Conservation (phyloP, 2,113 vertebrate genomes). For the Pyxicephalus adspersus region DNA sequence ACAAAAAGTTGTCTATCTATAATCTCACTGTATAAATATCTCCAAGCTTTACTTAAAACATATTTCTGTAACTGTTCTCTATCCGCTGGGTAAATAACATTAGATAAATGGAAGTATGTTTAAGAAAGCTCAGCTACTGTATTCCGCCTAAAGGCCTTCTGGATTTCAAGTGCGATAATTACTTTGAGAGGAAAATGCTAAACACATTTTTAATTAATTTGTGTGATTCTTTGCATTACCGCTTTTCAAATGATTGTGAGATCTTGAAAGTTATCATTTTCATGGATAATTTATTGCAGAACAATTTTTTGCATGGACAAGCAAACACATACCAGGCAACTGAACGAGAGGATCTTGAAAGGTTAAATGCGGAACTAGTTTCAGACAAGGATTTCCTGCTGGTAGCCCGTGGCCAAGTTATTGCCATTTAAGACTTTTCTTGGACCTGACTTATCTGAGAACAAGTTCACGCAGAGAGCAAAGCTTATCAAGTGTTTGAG, state of each 20-base stretch:
- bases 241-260: conserved; percentile 8
- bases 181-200: conserved; percentile 36
- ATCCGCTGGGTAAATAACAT: conserved; percentile 1
- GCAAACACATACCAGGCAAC: neutral
- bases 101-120: neutral
- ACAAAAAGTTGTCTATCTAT: too few relatives aligned
- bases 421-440: too few relatives aligned
- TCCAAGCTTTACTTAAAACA: too few relatives aligned
- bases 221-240: neutral
- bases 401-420: too few relatives aligned
- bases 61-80: neutral
- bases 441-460: neutral
- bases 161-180: conserved; percentile 33
- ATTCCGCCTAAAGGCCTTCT: conserved; percentile 31
- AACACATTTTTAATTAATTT: conserved; percentile 46
- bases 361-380: neutral
- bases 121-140: conserved; percentile 1
- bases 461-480: neutral
- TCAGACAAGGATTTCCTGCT: too few relatives aligned
- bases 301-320: conserved; percentile 20
- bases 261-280: conserved; percentile 24
- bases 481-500: neutral
- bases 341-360: neutral
- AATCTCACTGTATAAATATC: too few relatives aligned
- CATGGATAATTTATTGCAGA: conserved; percentile 22